phyloP scores from a whole-genome alignment of 1,140 invertebrate species.

The Calosoma granatense region DNA sequence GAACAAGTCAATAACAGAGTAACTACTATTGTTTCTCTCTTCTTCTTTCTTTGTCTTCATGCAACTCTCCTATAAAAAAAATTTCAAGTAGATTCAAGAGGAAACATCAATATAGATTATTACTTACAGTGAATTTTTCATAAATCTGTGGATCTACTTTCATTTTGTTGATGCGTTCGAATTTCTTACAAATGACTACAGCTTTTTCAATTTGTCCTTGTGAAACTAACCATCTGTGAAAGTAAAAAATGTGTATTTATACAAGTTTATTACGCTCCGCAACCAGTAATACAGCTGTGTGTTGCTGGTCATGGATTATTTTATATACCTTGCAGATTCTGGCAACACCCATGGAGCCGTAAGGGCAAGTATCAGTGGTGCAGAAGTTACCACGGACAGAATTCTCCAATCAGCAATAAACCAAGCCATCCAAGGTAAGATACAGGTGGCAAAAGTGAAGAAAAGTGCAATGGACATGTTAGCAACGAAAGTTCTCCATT shows the following conservation, averaged over 20 bases:
- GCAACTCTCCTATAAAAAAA: slow-evolving; percentile 47
- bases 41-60: slow-evolving; percentile 53
- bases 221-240: slow-evolving; percentile 66
- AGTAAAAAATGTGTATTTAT: slow-evolving; percentile 17
- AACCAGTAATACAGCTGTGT: too few relatives aligned
- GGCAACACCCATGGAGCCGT: slow-evolving; percentile 66
- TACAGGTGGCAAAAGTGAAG: slow-evolving; percentile 67
- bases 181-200: slow-evolving; percentile 62
- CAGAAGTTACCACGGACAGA: slow-evolving; percentile 60
- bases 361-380: slow-evolving; percentile 57
- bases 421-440: slow-evolving; percentile 73
- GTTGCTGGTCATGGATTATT: not conserved
- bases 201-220: slow-evolving; percentile 71
- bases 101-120: not conserved
- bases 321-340: slow-evolving; percentile 60
- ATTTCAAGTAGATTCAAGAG: slow-evolving; percentile 11
- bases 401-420: slow-evolving; percentile 65
- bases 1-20: slow-evolving; percentile 70
- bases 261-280: not conserved
- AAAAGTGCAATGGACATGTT: slow-evolving; percentile 85
- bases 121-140: slow-evolving; percentile 53
- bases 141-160: slow-evolving; percentile 62
- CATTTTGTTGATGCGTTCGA: slow-evolving; percentile 67
- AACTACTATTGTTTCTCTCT: slow-evolving; percentile 53
- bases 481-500: slow-evolving; percentile 77